Base-by-base conservation (phyloP, 2,888 invertebrate species). In the Tholera decimalis region DNA sequence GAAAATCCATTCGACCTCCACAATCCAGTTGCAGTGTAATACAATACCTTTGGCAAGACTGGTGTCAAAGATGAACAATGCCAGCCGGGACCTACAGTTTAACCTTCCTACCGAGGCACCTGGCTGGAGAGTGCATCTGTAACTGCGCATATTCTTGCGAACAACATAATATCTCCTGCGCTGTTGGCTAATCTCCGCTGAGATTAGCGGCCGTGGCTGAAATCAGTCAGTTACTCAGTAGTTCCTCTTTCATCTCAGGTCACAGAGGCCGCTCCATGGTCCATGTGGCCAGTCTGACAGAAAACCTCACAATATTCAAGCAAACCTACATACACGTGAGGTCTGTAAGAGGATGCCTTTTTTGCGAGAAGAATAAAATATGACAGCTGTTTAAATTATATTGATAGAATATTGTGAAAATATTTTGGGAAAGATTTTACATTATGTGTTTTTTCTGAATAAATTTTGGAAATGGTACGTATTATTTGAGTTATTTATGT, bases 381-480 rank as follows among this genome's bases (percentile, higher is more conserved):
- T 22, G 56, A 37, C 68, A 64, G 30, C 35, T 37, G 22, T 67
- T 24, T 56, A 24, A 13, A 68, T 15, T 44, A 44, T 30, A 18
- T 22, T 67, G 67, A 67, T 44, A 46, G 33, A 43, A 22, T 43
- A 37, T 11, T 67, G 24, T 51, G 44, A 24, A 30, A 67, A n/a
- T 37, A 35, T 50, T 63, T 63, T 63, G 26, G 9, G 11, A 68
- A 9, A n/a, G 7, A 56, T 68, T 68, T 64, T 55, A 56, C 35
- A 18, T 22, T 11, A 64, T 54, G 18, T 30, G 30, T 39, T 68
- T 33, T 30, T 33, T 20, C 20, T 26, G 13, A 13, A 39, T 33
- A 39, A 13, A 18, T 39, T 47, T 65, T 0, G 22, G 18, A 39
- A 41, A 65, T 47, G 65, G 65, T 65, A 69, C 15, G 70, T 15